A percentile compares a stretch with the other conserved stretches of the same genome.
phyloP scores from a whole-genome alignment of 2,113 vertebrate species.

The Elaphurus davidianus region DNA sequence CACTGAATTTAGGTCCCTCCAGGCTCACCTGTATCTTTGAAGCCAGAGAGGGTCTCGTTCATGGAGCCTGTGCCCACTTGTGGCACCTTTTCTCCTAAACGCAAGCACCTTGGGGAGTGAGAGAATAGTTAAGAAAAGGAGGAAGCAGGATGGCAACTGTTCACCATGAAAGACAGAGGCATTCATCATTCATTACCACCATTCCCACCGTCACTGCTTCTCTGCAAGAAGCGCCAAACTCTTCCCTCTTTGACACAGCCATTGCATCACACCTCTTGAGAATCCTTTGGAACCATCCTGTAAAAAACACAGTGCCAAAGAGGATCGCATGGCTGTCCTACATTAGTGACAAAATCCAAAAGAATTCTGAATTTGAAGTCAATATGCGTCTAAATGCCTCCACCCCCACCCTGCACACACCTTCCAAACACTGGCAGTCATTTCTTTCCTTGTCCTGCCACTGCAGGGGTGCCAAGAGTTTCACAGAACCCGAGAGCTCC shows the following conservation, averaged over 20 bases:
- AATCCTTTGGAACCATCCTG: not conserved
- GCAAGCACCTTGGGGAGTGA: not conserved
- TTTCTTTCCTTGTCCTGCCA: not conserved
- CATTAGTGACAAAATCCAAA: not conserved
- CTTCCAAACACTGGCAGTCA: not conserved
- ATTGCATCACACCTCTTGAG: not conserved
- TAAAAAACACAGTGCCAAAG: not conserved
- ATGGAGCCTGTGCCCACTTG: not conserved
- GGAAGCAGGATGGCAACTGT: not conserved
- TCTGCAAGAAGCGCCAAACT: not conserved
- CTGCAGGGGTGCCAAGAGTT: not conserved
- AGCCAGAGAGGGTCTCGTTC: not conserved
- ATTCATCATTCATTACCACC: not conserved
- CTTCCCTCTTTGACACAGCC: not conserved
- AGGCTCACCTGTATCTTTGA: not conserved
- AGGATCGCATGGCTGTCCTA: not conserved
- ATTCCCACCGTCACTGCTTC: not conserved
- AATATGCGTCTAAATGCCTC: not conserved
- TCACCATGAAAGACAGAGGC: not conserved
- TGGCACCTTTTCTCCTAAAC: not conserved
- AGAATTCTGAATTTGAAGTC: not conserved
- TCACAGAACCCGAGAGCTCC: not conserved
- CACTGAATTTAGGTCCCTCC: not conserved
- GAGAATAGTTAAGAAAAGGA: not conserved
- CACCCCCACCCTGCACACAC: not conserved